Percentiles rank a stretch among this genome's conserved stretches.
Evolutionary conservation across 2,113 vertebrate genomes (phyloP).

Genomic region (Anthoscopus minutus): DNA sequence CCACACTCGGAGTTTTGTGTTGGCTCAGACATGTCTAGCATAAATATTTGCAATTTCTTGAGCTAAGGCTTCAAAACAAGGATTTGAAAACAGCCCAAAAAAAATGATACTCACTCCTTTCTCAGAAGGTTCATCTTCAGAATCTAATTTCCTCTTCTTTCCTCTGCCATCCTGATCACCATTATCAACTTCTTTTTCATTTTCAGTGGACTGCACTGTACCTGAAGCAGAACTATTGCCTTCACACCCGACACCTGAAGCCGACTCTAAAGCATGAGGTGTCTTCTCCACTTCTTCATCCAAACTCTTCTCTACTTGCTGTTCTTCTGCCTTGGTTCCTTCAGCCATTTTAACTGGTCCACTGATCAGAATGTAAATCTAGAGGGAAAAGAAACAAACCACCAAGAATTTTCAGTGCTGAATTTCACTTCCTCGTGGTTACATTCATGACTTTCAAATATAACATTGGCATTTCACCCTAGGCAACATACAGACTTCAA

Average conservation of each 20-base stretch:
- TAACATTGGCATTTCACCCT: background rate
- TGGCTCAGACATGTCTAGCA: background rate
- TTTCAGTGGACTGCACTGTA: background rate
- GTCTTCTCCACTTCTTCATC: slow-evolving; percentile 32
- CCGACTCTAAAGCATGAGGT: background rate
- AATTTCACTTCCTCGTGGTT: background rate
- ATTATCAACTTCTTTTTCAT: background rate
- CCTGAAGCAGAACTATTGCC: slow-evolving; percentile 3
- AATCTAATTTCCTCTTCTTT: slow-evolving; percentile 18
- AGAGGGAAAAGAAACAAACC: background rate
- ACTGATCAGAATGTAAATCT: slow-evolving; percentile 32
- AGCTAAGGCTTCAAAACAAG: background rate
- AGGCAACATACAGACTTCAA: background rate
- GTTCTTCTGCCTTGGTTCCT: slow-evolving; percentile 34
- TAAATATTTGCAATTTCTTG: background rate
- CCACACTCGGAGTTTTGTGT: background rate
- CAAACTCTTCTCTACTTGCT: slow-evolving; percentile 26
- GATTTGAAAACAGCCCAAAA: background rate
- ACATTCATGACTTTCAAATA: rapidly evolving
- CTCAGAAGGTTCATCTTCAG: slow-evolving; percentile 42
- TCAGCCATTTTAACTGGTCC: slow-evolving; percentile 56
- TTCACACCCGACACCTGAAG: background rate
- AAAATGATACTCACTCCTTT: slow-evolving; percentile 45
- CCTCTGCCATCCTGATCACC: background rate
- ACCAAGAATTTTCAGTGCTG: background rate